Percentiles rank a stretch among this genome's conserved stretches.
phyloP scores from a whole-genome alignment of 64 coral and sea anemone genomes.

The Catalaphyllia jardinei region DNA sequence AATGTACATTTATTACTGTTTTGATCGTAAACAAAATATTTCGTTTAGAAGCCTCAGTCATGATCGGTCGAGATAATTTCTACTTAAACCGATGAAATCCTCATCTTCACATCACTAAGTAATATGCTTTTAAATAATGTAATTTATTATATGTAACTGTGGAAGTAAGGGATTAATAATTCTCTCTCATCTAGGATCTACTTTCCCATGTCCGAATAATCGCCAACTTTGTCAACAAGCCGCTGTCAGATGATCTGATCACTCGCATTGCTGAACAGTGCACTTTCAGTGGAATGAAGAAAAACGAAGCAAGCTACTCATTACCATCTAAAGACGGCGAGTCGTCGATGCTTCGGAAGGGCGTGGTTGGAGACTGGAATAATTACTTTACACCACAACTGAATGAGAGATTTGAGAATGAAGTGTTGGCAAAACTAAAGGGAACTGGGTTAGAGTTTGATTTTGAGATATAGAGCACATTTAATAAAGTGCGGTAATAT shows the following conservation, averaged over 20 bases:
- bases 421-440: neutral
- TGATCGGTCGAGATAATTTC: too few species aligned
- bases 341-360: neutral
- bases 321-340: neutral
- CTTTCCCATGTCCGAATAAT: neutral
- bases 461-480: neutral
- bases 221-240: neutral
- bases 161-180: too few species aligned
- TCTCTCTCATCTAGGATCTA: neutral
- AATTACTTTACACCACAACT: constrained; percentile 13
- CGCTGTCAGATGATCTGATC: neutral
- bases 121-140: too few species aligned
- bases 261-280: neutral
- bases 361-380: constrained; percentile 25
- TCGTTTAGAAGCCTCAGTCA: too few species aligned
- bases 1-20: too few species aligned
- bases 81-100: too few species aligned
- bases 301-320: neutral
- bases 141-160: too few species aligned
- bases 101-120: too few species aligned
- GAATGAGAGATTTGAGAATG: constrained; percentile 25
- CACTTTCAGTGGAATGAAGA: neutral
- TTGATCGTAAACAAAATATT: too few species aligned
- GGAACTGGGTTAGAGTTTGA: neutral
- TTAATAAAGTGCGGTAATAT: neutral